Evolutionary conservation across 2,113 vertebrate species (phyloP).

Genomic region (Eleginops maclovinus): DNA sequence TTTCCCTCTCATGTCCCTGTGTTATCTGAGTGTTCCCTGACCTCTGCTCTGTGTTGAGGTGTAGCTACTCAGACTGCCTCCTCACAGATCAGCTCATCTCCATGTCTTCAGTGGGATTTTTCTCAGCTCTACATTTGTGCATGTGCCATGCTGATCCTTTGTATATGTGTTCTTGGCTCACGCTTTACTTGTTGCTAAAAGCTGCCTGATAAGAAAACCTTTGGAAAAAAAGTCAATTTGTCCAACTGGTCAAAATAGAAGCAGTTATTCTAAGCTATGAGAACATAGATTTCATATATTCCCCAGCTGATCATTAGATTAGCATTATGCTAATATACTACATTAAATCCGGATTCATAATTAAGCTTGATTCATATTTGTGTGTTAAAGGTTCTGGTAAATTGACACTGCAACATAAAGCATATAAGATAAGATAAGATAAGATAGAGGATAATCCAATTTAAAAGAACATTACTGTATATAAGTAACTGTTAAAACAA

Average conservation of each 20-base stretch:
- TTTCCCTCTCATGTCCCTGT: conserved; percentile 12
- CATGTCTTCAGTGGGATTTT: conserved; percentile 25
- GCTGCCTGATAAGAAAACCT: conserved; percentile 37
- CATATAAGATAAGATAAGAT: too few relatives aligned
- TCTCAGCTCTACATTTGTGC: conserved; percentile 40
- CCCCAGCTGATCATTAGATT: neutral
- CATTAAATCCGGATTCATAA: neutral
- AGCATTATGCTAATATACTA: neutral
- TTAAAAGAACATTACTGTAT: too few relatives aligned
- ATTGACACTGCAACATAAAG: too few relatives aligned
- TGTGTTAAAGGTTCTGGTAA: neutral
- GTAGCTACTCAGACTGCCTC: conserved; percentile 6
- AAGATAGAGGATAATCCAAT: too few relatives aligned
- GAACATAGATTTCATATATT: conserved; percentile 11
- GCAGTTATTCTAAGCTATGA: conserved; percentile 8
- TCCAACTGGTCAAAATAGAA: conserved; percentile 50
- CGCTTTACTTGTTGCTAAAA: conserved; percentile 55
- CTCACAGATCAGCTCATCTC: conserved; percentile 34
- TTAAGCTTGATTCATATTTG: neutral
- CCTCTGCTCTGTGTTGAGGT: conserved; percentile 44
- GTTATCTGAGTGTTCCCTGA: conserved; percentile 22
- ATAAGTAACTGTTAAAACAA: too few relatives aligned
- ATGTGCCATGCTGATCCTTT: conserved; percentile 49
- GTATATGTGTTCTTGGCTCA: conserved; percentile 51
- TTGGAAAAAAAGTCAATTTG: conserved; percentile 36